These are phyloP conservation scores for Lophius piscatorius DNA, from an alignment of 2,113 vertebrate species.

Conservation along the genomic window DNA sequence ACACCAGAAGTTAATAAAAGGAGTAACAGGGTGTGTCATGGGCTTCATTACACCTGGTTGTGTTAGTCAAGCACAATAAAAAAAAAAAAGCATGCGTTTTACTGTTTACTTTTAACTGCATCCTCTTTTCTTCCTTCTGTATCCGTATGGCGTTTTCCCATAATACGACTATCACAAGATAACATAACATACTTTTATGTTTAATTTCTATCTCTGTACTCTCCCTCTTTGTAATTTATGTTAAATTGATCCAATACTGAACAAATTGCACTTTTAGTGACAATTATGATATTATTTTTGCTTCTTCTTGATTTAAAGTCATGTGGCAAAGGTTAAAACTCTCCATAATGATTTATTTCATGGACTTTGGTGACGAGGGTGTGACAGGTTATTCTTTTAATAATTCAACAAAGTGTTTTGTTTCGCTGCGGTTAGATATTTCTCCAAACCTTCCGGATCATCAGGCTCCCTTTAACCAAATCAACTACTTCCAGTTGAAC, in stretches of 20 bases:
- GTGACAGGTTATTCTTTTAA: not conserved
- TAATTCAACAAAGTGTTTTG: not conserved
- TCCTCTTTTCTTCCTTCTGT: too few relatives aligned
- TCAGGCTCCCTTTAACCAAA: not conserved
- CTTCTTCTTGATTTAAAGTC: too few relatives aligned
- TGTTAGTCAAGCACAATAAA: not conserved
- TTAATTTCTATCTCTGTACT: too few relatives aligned
- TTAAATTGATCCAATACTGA: too few relatives aligned
- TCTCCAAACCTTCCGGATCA: not conserved
- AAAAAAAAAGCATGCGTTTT: not conserved
- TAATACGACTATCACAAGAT: too few relatives aligned
- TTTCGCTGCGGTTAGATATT: not conserved
- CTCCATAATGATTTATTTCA: not conserved
- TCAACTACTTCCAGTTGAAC: not conserved
- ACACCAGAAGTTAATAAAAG: slow-evolving; percentile 8
- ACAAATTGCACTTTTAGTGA: too few relatives aligned
- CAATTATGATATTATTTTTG: too few relatives aligned
- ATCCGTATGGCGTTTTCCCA: too few relatives aligned
- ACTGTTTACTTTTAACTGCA: not conserved
- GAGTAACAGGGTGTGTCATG: slow-evolving; percentile 25
- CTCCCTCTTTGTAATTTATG: too few relatives aligned
- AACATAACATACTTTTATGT: too few relatives aligned
- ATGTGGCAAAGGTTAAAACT: too few relatives aligned
- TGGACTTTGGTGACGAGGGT: not conserved
- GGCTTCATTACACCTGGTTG: not conserved